Evolutionary conservation across 2,797 vertebrate genomes (phyloP), one percentile per base, ranked within the genome.

Genomic region (Gallinago nigripennis): DNA sequence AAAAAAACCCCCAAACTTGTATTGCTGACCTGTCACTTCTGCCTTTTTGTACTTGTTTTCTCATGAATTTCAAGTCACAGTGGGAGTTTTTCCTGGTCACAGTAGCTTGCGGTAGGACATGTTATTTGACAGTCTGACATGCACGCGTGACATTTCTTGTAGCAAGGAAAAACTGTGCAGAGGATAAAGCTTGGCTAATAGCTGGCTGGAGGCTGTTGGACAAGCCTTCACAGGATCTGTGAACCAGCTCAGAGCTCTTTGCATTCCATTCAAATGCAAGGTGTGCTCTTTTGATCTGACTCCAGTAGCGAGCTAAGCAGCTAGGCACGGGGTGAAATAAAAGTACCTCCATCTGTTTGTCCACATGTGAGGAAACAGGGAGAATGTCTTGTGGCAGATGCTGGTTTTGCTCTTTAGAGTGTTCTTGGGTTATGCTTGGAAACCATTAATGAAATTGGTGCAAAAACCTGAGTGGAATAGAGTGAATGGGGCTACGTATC

Each of bases 191-290:
- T 79, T 46, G 86, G 72, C 66, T 76, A 51, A 66, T 70, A 95
- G 66, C 76, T 84, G 84, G 46, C 65, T 73, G 69, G 86, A 82
- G 51, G 85, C 46, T 92, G 75, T 46, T 39, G 86, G 79, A 92
- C 96, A 96, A 95, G 94, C 92, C 90, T 71, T 86, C 90, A 94
- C 94, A 95, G 68, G 95, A 95, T 66, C 73, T 41, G 7, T 27
- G 77, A 94, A 33, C 54, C 90, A 77, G 35, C 73, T 93, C 66
- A 20, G 46, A 70, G 79, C 86, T 82, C 71, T 37, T 6, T 60
- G 48, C 92, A 95, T 97, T 95, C 94, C 90, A 94, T 93, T 97
- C 88, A 57, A 45, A 86, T 95, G 75, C 39, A 66, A 88, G 78
- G 68, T 86, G 60, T 66, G 86, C 75, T 86, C 65, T 69, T 95